Evolutionary conservation across 2,797 vertebrate species (phyloP), one percentile per base, ranked within the genome.

Genomic region (Schizothorax lantsangensis): DNA sequence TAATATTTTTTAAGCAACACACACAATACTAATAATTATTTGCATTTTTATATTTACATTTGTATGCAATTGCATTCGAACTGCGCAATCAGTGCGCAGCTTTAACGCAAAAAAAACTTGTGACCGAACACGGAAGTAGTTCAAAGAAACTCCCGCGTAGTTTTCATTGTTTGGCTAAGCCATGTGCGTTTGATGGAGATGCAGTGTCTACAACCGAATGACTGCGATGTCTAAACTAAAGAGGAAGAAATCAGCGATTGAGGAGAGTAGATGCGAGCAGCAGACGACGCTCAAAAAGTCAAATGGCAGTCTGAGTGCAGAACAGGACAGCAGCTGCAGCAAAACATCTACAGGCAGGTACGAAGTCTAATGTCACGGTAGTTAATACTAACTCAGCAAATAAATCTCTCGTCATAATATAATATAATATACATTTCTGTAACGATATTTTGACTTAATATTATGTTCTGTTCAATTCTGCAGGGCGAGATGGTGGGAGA

Each of bases 401-500:
- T 33, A 0, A 11, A 64, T 38, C 36, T 36, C 5, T 36, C 40
- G 49, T 36, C 26, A 81, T 47, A 33, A 26, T 45, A 26, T 17
- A 6, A 9, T 75, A 54, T 9, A n/a, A 15, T 49, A 30, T 19
- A 30, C 8, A 5, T 40, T 59, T 57, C 6, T n/a, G 11, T 9
- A 57, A n/a, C 7, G 17, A 33, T 36, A 68, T 68, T 47, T 26
- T 11, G 23, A 47, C 23, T 26, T 4, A 49, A 78, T 30, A 4
- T 3, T 68, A 17, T 49, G 47, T 57, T 2, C 33, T 68, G 30
- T 81, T 69, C 6, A 81, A 49, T 78, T 30, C 10, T 47, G 8
- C 26, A 86, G 88, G 26, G 81, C 52, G n/a, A 85, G 59, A 5
- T 96, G 95, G 96, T 95, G 96, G 94, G 91, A 90, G 89, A 87